Base-by-base conservation (phyloP, 1,140 invertebrate genomes). In the Thrips palmi region DNA sequence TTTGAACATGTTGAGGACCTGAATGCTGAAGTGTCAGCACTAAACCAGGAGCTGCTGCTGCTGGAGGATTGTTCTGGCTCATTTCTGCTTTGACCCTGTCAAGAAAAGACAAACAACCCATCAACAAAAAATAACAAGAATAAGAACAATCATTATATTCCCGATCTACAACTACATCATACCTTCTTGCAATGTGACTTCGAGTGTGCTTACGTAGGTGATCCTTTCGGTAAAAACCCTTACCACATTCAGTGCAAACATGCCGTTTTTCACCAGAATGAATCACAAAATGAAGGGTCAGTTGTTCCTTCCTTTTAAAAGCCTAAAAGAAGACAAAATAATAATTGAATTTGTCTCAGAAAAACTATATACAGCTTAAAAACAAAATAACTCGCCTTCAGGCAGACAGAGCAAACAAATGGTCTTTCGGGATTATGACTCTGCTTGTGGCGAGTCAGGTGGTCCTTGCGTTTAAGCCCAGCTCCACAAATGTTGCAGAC, bases 71-170 rank as follows among this genome's bases (percentile, higher is more conserved):
- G n/a, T n/a, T n/a, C 53, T 80, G 68, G 45, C 81, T 74, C 45
- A 89, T 63, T 59, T 84, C 80, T 1, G 78, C 79, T 51, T 84
- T 85, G 6, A 84, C 78, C 28, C 77, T n/a, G n/a, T n/a, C n/a
- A n/a, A n/a, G n/a, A n/a, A n/a, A n/a, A n/a, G n/a, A n/a, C n/a
- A n/a, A n/a, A n/a, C n/a, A n/a, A n/a, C n/a, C n/a, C n/a, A n/a
- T n/a, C n/a, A n/a, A n/a, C n/a, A n/a, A n/a, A n/a, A n/a, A n/a
- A n/a, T n/a, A n/a, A n/a, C n/a, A n/a, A n/a, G n/a, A n/a, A n/a
- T n/a, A n/a, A n/a, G n/a, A n/a, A n/a, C n/a, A n/a, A n/a, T n/a
- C n/a, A n/a, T n/a, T n/a, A n/a, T n/a, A n/a, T n/a, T n/a, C n/a
- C n/a, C n/a, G n/a, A n/a, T n/a, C n/a, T n/a, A n/a, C n/a, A n/a